These are phyloP conservation scores for Tetropium fuscum DNA, from an alignment of 2,888 invertebrate species.

Conservation along the genomic window DNA sequence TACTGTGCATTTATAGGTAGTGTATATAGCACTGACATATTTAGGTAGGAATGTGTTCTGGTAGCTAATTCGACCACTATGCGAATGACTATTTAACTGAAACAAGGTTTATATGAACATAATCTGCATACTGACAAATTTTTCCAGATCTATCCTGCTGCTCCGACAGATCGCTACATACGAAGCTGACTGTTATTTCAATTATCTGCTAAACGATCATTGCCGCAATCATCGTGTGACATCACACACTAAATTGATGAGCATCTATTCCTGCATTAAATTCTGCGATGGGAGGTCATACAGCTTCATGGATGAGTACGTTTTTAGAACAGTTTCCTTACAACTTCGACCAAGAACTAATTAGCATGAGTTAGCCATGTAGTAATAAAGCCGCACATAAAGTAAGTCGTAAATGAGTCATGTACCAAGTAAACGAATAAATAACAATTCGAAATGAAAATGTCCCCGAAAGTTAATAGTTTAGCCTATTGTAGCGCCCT, in stretches of 20 bases:
- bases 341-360: slow-evolving; percentile 33
- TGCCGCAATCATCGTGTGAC: slow-evolving; percentile 11
- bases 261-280: slow-evolving; percentile 14
- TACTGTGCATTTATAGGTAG: too few relatives aligned
- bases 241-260: slow-evolving; percentile 26
- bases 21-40: too few relatives aligned
- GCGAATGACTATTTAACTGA: background rate
- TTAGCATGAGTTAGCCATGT: slow-evolving; percentile 24
- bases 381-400: slow-evolving; percentile 1
- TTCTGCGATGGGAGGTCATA: slow-evolving; percentile 16
- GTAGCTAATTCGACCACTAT: too few relatives aligned
- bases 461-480: slow-evolving; percentile 26
- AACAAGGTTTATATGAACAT: background rate
- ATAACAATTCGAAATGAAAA: slow-evolving; percentile 22
- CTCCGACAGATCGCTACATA: background rate
- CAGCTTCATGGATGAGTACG: slow-evolving; percentile 29
- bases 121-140: background rate
- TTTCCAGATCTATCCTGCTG: background rate
- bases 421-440: slow-evolving; percentile 22
- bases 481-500: slow-evolving; percentile 20
- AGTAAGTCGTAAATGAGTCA: slow-evolving; percentile 25
- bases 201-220: slow-evolving; percentile 11
- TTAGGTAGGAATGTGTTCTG: too few relatives aligned
- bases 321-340: slow-evolving; percentile 35
- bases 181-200: slow-evolving; percentile 13